Percentiles rank a stretch among this genome's conserved stretches.
Conservation (phyloP, 2,113 vertebrate genomes). For the Dendrocopos noguchii region DNA sequence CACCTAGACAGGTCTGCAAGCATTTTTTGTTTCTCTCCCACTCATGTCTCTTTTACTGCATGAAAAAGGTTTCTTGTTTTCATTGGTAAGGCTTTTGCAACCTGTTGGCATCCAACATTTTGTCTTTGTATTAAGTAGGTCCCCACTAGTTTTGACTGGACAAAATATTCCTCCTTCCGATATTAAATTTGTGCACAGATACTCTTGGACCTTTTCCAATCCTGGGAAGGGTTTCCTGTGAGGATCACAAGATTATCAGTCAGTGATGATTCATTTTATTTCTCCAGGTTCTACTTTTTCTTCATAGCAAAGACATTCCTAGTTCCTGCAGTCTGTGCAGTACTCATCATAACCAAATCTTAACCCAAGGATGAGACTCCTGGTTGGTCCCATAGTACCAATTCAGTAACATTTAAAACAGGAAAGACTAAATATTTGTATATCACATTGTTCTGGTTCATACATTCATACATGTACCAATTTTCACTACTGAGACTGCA, state of each 20-base stretch:
- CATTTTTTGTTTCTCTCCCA: neutral
- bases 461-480: accelerated
- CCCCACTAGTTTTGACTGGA: neutral
- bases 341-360: neutral
- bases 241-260: neutral
- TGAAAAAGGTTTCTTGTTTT: neutral
- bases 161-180: neutral
- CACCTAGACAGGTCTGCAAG: neutral
- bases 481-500: neutral
- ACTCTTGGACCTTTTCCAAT: neutral
- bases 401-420: neutral
- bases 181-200: neutral
- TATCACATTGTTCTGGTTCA: neutral
- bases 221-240: neutral
- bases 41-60: neutral
- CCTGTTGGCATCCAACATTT: neutral
- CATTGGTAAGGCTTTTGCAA: neutral
- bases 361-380: neutral
- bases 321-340: neutral
- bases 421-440: neutral
- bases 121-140: neutral
- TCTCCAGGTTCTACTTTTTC: neutral
- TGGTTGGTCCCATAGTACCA: neutral
- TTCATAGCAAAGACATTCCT: neutral
- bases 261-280: neutral